Percentiles rank a stretch among this genome's conserved stretches.
Conservation (phyloP, 2,113 vertebrate genomes). For the Scolopax mira region DNA sequence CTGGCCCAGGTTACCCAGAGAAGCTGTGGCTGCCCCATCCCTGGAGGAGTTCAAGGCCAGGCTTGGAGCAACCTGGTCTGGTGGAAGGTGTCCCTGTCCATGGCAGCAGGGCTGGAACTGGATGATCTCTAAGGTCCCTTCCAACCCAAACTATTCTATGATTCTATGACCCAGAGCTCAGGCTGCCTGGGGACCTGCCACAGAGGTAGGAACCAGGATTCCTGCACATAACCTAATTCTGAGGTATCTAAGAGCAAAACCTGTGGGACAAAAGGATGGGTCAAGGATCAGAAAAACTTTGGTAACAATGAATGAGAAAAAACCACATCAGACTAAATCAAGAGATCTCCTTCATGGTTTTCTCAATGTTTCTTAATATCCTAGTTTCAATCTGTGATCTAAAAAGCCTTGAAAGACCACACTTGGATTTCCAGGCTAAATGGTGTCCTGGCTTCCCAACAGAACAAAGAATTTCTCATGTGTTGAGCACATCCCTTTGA, state of each 20-base stretch:
- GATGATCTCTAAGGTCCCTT: too few relatives aligned
- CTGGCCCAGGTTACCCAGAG: too few relatives aligned
- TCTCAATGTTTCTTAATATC: not conserved
- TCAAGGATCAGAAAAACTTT: not conserved
- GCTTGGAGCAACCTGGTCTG: too few relatives aligned
- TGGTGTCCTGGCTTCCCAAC: not conserved
- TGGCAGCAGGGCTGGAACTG: too few relatives aligned
- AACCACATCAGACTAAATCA: not conserved
- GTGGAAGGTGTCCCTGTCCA: too few relatives aligned
- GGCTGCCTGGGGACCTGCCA: not conserved
- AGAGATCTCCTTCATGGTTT: not conserved
- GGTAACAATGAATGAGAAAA: not conserved
- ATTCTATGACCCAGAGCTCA: too few relatives aligned
- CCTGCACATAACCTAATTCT: not conserved
- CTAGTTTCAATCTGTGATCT: rapidly evolving
- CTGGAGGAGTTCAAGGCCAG: too few relatives aligned
- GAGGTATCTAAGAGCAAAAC: not conserved
- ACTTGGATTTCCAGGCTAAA: not conserved
- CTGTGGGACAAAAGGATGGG: not conserved
- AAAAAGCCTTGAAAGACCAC: not conserved
- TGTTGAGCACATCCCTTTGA: not conserved
- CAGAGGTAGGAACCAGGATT: not conserved
- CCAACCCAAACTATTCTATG: too few relatives aligned
- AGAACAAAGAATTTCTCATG: not conserved
- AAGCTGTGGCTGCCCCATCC: too few relatives aligned